phyloP scores from a whole-genome alignment of 2,797 vertebrate species.

The Channa striata region DNA sequence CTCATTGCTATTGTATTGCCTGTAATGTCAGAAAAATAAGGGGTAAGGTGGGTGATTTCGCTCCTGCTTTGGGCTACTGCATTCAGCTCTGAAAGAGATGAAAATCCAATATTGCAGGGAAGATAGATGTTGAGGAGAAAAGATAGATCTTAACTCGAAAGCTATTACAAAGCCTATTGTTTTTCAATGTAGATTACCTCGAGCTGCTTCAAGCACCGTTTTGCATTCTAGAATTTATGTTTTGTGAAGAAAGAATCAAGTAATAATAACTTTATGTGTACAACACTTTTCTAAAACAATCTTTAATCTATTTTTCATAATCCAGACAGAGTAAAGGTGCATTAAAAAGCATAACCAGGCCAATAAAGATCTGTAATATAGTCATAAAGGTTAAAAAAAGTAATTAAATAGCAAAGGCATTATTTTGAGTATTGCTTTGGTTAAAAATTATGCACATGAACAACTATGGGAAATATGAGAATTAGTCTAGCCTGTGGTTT shows the following conservation, averaged over 20 bases:
- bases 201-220: conserved; percentile 49
- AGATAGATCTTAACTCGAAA: conserved; percentile 64
- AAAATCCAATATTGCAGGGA: conserved; percentile 58
- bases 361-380: neutral
- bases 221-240: conserved; percentile 62
- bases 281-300: conserved; percentile 20
- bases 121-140: conserved; percentile 53
- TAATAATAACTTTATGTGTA: conserved; percentile 31
- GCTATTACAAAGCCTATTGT: conserved; percentile 68
- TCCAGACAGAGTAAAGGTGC: conserved; percentile 29
- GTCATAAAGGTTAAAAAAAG: conserved; percentile 8
- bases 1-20: conserved; percentile 52
- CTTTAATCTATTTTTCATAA: conserved; percentile 39
- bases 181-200: conserved; percentile 67
- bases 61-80: conserved; percentile 45
- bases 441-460: conserved; percentile 19
- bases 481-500: conserved; percentile 46
- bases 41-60: conserved; percentile 13
- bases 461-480: conserved; percentile 15
- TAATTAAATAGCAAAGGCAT: neutral
- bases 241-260: conserved; percentile 51
- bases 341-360: conserved; percentile 18
- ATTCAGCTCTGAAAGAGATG: conserved; percentile 42
- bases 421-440: conserved; percentile 2
- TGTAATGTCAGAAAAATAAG: conserved; percentile 61